Conservation (phyloP, 2,797 vertebrate species). For the Podarcis siculus region DNA sequence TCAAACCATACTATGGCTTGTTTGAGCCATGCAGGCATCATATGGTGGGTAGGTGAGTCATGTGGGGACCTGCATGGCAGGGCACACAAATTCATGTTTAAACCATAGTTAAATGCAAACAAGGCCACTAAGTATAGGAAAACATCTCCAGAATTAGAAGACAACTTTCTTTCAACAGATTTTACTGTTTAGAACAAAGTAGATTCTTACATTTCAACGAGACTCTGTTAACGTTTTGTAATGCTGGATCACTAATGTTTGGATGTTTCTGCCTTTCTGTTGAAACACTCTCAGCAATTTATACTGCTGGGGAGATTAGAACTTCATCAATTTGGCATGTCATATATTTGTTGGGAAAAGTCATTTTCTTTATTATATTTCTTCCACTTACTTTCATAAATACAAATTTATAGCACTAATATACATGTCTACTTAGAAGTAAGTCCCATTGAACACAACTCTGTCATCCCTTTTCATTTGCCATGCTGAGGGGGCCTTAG, state of each 20-base stretch:
- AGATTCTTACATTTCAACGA: conserved; percentile 11
- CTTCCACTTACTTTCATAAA: background rate
- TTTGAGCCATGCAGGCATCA: too few species aligned
- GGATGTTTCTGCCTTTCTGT: background rate
- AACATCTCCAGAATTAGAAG: background rate
- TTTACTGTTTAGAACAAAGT: background rate
- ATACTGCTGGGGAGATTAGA: background rate
- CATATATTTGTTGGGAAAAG: background rate
- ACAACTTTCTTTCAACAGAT: conserved; percentile 4
- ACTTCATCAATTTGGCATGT: background rate
- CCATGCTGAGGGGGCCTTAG: background rate
- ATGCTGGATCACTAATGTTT: conserved; percentile 9
- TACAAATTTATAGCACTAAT: background rate
- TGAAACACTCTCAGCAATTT: background rate
- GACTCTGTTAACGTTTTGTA: background rate
- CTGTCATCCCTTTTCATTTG: too few species aligned
- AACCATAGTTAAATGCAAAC: too few species aligned
- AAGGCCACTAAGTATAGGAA: too few species aligned
- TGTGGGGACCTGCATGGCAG: too few species aligned
- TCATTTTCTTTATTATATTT: background rate
- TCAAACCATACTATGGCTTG: too few species aligned
- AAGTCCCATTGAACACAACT: too few species aligned
- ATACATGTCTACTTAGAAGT: too few species aligned
- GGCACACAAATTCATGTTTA: too few species aligned
- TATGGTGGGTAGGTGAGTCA: too few species aligned